phyloP scores from a whole-genome alignment of 1,140 invertebrate genomes.

The Macrostomum lignano region DNA sequence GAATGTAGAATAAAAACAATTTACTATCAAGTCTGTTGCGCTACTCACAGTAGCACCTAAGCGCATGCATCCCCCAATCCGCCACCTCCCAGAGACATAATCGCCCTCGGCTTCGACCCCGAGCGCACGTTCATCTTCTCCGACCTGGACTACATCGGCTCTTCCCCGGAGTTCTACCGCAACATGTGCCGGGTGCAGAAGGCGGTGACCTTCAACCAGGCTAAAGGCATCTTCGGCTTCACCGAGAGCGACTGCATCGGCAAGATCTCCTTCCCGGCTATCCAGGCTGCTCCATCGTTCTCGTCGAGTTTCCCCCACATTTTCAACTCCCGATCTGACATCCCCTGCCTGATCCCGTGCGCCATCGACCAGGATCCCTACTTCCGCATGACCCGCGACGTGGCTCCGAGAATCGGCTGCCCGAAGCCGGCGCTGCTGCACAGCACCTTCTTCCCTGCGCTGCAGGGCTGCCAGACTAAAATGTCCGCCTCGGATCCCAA shows the following conservation, averaged over 20 bases:
- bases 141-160: constrained; percentile 76
- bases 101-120: constrained; percentile 77
- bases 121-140: constrained; percentile 92
- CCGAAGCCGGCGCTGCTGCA: constrained; percentile 77
- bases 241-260: constrained; percentile 70
- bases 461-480: constrained; percentile 82
- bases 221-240: constrained; percentile 77
- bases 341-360: constrained; percentile 77
- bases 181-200: constrained; percentile 70
- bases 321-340: constrained; percentile 46
- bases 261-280: constrained; percentile 80
- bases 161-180: constrained; percentile 49
- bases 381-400: constrained; percentile 88
- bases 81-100: too few relatives aligned
- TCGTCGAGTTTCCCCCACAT: constrained; percentile 80
- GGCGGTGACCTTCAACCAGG: constrained; percentile 75
- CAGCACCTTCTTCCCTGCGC: constrained; percentile 69
- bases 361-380: constrained; percentile 99
- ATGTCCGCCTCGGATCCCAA: constrained; percentile 85
- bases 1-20: too few relatives aligned
- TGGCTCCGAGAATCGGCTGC: constrained; percentile 55
- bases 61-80: too few relatives aligned
- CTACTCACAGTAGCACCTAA: too few relatives aligned
- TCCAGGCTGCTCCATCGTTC: constrained; percentile 76
- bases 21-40: too few relatives aligned